Evolutionary conservation across 2,113 vertebrate genomes (phyloP), one percentile per base, ranked within the genome.

Genomic region (Larimichthys crocea): DNA sequence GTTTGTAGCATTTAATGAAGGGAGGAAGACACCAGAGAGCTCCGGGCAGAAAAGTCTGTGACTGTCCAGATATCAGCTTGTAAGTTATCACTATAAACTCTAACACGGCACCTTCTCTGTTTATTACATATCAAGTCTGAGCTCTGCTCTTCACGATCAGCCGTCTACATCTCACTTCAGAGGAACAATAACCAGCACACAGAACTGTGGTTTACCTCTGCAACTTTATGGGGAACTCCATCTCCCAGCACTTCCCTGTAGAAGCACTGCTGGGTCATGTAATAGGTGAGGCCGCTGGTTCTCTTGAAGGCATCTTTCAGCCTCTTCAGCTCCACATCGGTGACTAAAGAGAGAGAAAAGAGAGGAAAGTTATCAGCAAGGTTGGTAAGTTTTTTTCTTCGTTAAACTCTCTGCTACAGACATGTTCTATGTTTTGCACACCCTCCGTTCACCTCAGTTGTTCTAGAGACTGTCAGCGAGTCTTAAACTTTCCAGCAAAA

Each of bases 301-400:
- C 98, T 96, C 94, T 99, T 99, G 93, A 99, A 99, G 84, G 98
- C 98, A 98, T 99, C 98, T 93, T 97, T 98, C 89, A 99, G 96
- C 88, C 98, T 91, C 91, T 99, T 99, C 71, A 99, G 89, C 85
- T 99, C 98, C 89, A 99, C 94, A 94, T 99, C 98, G 26, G 98
- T 99, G 83, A 99, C 98, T 99, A 15, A 2, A 75, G 4, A 24
- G 42, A 79, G n/a, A 44, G 35, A 35, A 35, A 17, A 67, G 24
- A 69, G 50, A 14, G 60, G 16, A 24, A 42, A 65, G 20, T 17
- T 11, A 50, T 26, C 8, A 49, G 5, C 40, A 7, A 49, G 49
- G 42, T 3, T 17, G 7, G 35, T 29, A 17, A 2, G n/a, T 29
- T 64, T 26, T 24, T 29, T 42, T 26, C 5, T 3, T 46, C 1